Evolutionary conservation across 2,113 vertebrate species (phyloP), one percentile per base, ranked within the genome.

Genomic region (Fukomys damarensis): DNA sequence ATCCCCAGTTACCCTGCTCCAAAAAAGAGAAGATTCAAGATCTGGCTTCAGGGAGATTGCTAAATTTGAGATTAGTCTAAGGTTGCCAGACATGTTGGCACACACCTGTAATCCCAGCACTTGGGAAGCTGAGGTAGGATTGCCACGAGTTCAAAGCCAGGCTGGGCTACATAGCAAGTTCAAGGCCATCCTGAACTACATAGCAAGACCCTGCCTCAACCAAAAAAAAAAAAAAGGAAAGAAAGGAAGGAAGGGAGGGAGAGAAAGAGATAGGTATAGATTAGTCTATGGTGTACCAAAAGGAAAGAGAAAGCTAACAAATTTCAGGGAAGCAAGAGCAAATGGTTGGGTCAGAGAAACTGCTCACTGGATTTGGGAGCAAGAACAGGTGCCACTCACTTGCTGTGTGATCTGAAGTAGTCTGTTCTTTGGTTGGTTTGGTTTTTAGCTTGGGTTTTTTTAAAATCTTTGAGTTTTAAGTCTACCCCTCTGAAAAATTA

Each of bases 401-500:
- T 86, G 61, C 89, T 91, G 2, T 74, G 56, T 86, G 35, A 90
- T 14, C 77, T 63, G 14, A 14, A 56, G 66, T 85, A 32, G 10
- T 77, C 54, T 59, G 19, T 82, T 91, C 5, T 28, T 52, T 52
- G 16, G 56, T 89, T 41, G 66, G 9, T 83, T 91, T 70, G 20
- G 54, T 38, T 65, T 82, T 86, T 56, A 32, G 38, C 58, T 63
- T 58, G 56, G 24, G 5, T 20, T 86, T 79, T 58, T 68, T 76
- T 30, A 6, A 81, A 93, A 84, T 86, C 35, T 94, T 63, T 81
- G 52, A 95, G 77, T 35, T 35, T 65, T 85, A 68, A 92, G 77
- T 96, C 65, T 52, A 87, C 59, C 58, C n/a, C 38, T 91, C 43
- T 91, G 87, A 87, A 96, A 91, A 90, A 76, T 17, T n/a, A 70